Evolutionary conservation across 2,888 invertebrate genomes (phyloP).

Genomic region (Hypomecis atomaria): DNA sequence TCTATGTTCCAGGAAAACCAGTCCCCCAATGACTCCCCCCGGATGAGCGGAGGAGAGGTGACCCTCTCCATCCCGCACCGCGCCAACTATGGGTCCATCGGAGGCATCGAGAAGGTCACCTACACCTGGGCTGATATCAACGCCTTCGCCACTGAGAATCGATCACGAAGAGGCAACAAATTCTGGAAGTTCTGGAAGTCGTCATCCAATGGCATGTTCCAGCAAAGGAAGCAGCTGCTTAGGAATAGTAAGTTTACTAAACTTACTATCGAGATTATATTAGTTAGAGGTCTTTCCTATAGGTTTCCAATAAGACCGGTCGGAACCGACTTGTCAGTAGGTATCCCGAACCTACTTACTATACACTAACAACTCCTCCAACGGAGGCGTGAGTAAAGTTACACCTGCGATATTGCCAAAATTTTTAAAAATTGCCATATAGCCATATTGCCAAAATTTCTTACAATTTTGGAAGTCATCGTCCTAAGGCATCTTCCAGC

Average conservation of each 20-base stretch:
- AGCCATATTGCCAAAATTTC: too few relatives aligned
- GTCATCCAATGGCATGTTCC: slow-evolving; percentile 69
- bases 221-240: slow-evolving; percentile 88
- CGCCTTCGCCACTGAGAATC: slow-evolving; percentile 87
- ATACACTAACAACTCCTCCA: too few relatives aligned
- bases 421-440: too few relatives aligned
- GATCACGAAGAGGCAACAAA: slow-evolving; percentile 67
- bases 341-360: too few relatives aligned
- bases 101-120: slow-evolving; percentile 82
- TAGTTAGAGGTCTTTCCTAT: too few relatives aligned
- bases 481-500: too few relatives aligned
- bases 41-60: slow-evolving; percentile 65
- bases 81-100: slow-evolving; percentile 72
- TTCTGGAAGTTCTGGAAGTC: slow-evolving; percentile 78
- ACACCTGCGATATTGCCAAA: too few relatives aligned
- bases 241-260: slow-evolving; percentile 86
- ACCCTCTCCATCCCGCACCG: slow-evolving; percentile 62
- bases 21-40: slow-evolving; percentile 63
- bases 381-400: too few relatives aligned
- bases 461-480: too few relatives aligned
- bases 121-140: slow-evolving; percentile 93
- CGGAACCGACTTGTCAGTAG: too few relatives aligned
- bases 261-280: background rate
- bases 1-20: slow-evolving; percentile 54
- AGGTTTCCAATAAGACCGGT: too few relatives aligned